These are phyloP conservation scores for Cyphotilapia sp. DNA, from an alignment of 2,113 vertebrate genomes.

Conservation along the genomic window DNA sequence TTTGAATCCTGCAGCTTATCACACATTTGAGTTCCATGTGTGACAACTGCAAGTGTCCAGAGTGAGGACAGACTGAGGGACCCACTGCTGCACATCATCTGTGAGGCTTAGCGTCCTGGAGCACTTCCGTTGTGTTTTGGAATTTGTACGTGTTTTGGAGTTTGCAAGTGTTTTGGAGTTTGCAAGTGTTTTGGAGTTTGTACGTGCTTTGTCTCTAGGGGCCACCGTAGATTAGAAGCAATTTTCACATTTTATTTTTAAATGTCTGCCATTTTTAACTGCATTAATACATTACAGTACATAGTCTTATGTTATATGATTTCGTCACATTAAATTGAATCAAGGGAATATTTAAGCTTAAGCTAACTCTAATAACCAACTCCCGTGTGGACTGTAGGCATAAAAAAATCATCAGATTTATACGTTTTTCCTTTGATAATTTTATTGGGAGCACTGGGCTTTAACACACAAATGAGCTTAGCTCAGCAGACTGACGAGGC, in stretches of 20 bases:
- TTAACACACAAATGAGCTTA: constrained; percentile 12
- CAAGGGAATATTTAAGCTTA: background rate
- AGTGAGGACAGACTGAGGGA: no score
- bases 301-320: background rate
- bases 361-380: constrained; percentile 11
- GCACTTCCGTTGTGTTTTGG: no score
- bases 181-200: no score
- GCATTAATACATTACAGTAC: background rate
- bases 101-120: no score
- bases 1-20: no score
- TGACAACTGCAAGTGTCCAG: no score
- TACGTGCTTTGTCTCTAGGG: no score
- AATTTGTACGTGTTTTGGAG: no score
- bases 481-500: constrained; percentile 38
- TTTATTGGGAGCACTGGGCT: constrained; percentile 1
- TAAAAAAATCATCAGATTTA: constrained; percentile 43
- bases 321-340: constrained; percentile 15
- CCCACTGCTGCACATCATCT: no score
- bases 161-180: no score
- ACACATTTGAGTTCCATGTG: no score
- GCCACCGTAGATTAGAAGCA: background rate
- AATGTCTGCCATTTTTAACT: background rate
- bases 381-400: background rate
- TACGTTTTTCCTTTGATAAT: constrained; percentile 31
- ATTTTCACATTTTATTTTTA: background rate